Evolutionary conservation across 2,797 vertebrate genomes (phyloP).

Genomic region (Oryzias dopingdopingensis): DNA sequence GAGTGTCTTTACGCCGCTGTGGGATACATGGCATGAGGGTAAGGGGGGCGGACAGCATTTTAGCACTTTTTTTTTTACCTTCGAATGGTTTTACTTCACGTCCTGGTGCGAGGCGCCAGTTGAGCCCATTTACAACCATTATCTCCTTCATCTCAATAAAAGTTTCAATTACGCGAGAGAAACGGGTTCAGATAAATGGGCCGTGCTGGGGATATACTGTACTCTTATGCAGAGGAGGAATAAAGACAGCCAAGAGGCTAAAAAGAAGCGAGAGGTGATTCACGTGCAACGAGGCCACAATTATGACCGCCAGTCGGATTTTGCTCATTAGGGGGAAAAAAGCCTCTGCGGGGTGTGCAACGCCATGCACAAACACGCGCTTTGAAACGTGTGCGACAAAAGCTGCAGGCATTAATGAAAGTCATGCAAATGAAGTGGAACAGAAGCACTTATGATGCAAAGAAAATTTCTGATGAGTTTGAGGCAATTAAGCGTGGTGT

Average conservation of each 20-base stretch:
- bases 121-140: constrained; percentile 69
- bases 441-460: constrained; percentile 35
- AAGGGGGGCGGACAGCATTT: constrained; percentile 52
- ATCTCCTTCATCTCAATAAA: constrained; percentile 74
- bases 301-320: constrained; percentile 18
- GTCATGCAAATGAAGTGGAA: constrained; percentile 43
- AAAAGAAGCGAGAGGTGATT: constrained; percentile 30
- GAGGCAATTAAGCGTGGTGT: constrained; percentile 28
- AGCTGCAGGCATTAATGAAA: constrained; percentile 36
- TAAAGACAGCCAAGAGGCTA: constrained; percentile 6
- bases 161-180: constrained; percentile 67
- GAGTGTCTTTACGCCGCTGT: constrained; percentile 43
- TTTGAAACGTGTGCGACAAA: constrained; percentile 2
- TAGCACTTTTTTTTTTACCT: constrained; percentile 54
- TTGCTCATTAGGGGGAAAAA: constrained; percentile 28
- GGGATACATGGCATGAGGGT: constrained; percentile 49
- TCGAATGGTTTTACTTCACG: constrained; percentile 59
- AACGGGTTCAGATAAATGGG: constrained; percentile 67
- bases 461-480: constrained; percentile 30
- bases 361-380: constrained; percentile 4
- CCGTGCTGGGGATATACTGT: constrained; percentile 57
- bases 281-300: constrained; percentile 27
- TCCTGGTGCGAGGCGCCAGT: constrained; percentile 41
- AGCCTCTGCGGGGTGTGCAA: constrained; percentile 10
- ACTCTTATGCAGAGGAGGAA: constrained; percentile 29